Base-by-base conservation (phyloP, 1,140 invertebrate species). In the Panulirus ornatus region DNA sequence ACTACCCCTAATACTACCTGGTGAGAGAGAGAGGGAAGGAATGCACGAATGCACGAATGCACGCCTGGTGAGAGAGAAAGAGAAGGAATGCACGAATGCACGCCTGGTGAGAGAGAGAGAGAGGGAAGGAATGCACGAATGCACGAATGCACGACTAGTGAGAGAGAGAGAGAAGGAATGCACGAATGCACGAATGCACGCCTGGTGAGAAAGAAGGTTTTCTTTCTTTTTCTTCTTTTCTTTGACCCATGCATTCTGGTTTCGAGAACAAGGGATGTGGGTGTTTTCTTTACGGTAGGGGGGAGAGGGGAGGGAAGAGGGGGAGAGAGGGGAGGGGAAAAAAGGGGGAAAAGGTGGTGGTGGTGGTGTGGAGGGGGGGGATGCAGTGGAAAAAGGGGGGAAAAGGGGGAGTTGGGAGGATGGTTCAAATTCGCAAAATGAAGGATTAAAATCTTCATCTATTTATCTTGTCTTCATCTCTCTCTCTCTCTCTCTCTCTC, bases 401-500 rank as follows among this genome's bases (percentile, higher is more conserved):
- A 22, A 66, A 30, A 30, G 19, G n/a, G 63, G 63, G n/a, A 30
- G 63, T 76, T 6, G 63, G 63, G 34, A 66, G 63, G 63, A 66
- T 66, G 5, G 34, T 27, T 58, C 9, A 58, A 58, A 22, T 76
- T 36, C 30, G 2, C 73, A 30, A 8, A 38, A n/a, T n/a, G n/a
- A n/a, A n/a, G n/a, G n/a, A n/a, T n/a, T n/a, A n/a, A n/a, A n/a
- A n/a, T n/a, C n/a, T n/a, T n/a, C n/a, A n/a, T n/a, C n/a, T n/a
- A n/a, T 5, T 76, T 8, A 5, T 16, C 38, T 22, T 76, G 19
- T 38, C 19, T 9, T 34, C 30, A 16, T 73, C 70, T 73, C 70
- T 73, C 70, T 73, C 70, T 73, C 70, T 73, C 70, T 73, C 30
- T 73, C 70, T 73, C 70, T 73, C 70, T 22, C 30, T 73, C 70